These are phyloP conservation scores for Charanyca ferruginea DNA, from an alignment of 2,888 invertebrate species.

Conservation along the genomic window DNA sequence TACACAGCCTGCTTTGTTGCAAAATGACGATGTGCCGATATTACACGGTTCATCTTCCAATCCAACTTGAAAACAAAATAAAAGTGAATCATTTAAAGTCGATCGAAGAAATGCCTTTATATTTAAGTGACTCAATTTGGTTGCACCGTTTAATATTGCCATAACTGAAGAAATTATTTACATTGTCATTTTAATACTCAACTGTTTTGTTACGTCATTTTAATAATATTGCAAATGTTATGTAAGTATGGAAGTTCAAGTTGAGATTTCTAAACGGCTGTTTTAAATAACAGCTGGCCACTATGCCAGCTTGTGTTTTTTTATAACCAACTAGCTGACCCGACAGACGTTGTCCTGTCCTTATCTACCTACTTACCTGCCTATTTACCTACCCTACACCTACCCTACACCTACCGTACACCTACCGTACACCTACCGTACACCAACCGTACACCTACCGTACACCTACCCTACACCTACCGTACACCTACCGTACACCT, in stretches of 20 bases:
- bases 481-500: too few relatives aligned
- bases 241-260: slow-evolving; percentile 40
- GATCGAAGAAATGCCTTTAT: background rate
- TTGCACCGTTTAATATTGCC: background rate
- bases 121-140: background rate
- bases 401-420: too few relatives aligned
- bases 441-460: too few relatives aligned
- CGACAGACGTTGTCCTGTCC: too few relatives aligned
- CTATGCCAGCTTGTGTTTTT: slow-evolving; percentile 31
- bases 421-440: too few relatives aligned
- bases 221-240: slow-evolving; percentile 33
- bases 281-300: slow-evolving; percentile 29
- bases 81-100: background rate
- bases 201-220: slow-evolving; percentile 30
- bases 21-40: slow-evolving; percentile 26
- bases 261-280: slow-evolving; percentile 33
- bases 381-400: too few relatives aligned
- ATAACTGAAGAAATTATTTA: background rate
- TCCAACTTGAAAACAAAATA: background rate
- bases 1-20: slow-evolving; percentile 55
- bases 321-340: slow-evolving; percentile 34
- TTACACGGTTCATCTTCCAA: background rate
- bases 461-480: too few relatives aligned
- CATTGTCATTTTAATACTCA: background rate
- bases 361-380: too few relatives aligned